Evolutionary conservation across 1,140 invertebrate genomes (phyloP), one percentile per base, ranked within the genome.

Genomic region (Meteorus sp.): DNA sequence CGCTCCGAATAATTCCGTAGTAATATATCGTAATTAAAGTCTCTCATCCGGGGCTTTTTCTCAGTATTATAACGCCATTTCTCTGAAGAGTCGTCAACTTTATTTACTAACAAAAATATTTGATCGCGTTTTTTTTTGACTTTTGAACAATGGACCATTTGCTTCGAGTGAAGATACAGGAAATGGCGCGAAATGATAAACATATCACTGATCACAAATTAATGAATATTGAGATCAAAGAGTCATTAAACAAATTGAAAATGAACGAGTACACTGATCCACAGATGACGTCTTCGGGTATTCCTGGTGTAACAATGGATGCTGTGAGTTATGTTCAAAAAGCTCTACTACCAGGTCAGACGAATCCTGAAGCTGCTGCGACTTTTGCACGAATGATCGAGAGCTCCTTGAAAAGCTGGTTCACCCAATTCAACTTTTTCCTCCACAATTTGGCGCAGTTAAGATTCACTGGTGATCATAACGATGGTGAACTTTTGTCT

Each of bases 381-480:
- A 88, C 90, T 29, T 98, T 98, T 80, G 93, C 95, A 1, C 82
- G 91, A 25, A 90, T 97, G 84, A 97, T 98, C 72, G 89, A 95
- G 73, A 91, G 89, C 63, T 93, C 92, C 13, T 77, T 94, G 5
- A 92, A 93, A 77, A 86, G 81, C 69, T 89, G 92, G 84, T 97
- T 95, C 64, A 96, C 94, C 0, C 94, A 97, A 61, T 92, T 98
- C 63, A 98, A 99, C 80, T 99, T 99, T 78, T 98, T 99, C 77
- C 80, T 99, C 20, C 97, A 98, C 76, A 99, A 97, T 77, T 78
- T 99, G 63, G 95, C 94, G 2, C 97, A 99, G 74, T 79, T 97
- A 56, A 85, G 94, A 60, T 97, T 96, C 63, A 89, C 90, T 29
- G 89, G 88, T 2, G 92, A 94, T 54, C 90, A 94, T 66, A 86